These are phyloP conservation scores for Tribolium castaneum DNA, from an alignment of 1,140 invertebrate species.

Conservation along the genomic window DNA sequence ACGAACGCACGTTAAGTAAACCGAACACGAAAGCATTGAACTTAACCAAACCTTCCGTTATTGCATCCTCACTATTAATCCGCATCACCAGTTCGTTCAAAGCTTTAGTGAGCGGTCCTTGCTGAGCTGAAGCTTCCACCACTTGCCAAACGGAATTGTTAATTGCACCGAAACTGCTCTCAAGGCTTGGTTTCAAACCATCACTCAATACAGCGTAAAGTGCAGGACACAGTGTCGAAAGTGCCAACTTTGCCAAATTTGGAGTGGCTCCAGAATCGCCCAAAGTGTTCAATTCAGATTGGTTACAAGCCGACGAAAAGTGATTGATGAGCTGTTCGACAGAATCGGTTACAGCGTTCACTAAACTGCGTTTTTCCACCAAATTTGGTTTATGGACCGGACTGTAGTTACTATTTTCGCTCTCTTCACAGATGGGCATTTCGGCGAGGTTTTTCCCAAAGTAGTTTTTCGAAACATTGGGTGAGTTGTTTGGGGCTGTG, in stretches of 20 bases:
- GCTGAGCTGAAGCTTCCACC: constrained; percentile 88
- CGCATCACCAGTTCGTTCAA: constrained; percentile 86
- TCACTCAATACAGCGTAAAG: constrained; percentile 86
- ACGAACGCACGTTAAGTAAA: constrained; percentile 82
- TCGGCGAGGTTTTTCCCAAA: constrained; percentile 69
- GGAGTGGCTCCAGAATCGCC: constrained; percentile 70
- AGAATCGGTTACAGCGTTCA: constrained; percentile 74
- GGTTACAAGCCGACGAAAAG: constrained; percentile 69
- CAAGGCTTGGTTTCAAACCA: constrained; percentile 81
- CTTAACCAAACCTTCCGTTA: constrained; percentile 86
- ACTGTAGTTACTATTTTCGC: constrained; percentile 68
- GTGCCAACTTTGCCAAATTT: constrained; percentile 75
- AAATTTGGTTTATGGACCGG: constrained; percentile 53
- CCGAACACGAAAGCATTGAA: constrained; percentile 92
- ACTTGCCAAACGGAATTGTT: constrained; percentile 91
- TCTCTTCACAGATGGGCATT: constrained; percentile 72
- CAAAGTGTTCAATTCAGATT: constrained; percentile 67
- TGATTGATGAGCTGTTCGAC: constrained; percentile 74
- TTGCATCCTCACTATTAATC: constrained; percentile 85
- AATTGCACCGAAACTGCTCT: constrained; percentile 88
- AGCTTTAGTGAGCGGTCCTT: constrained; percentile 86
- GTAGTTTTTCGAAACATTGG: constrained; percentile 72
- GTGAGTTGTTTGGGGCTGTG: constrained; percentile 77
- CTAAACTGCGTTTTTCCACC: constrained; percentile 64
- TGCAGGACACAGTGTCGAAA: constrained; percentile 83